phyloP scores from a whole-genome alignment of 2,797 vertebrate species.

The Emydoidea blandingii region DNA sequence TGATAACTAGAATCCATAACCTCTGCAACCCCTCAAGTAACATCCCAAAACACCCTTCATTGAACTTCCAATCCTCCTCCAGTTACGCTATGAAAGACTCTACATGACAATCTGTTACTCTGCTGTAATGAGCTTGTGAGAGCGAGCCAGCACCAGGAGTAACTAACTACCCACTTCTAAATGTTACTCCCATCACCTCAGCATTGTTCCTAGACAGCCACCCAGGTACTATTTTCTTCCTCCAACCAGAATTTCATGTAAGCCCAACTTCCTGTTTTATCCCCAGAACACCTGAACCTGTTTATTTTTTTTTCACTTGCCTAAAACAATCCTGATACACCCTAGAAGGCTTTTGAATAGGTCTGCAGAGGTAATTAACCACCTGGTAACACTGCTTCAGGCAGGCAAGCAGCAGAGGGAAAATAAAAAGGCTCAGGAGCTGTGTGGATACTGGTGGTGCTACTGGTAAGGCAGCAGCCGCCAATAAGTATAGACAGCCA shows the following conservation, averaged over 20 bases:
- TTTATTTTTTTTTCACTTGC: not conserved
- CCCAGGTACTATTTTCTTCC: constrained; percentile 35
- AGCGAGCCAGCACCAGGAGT: constrained; percentile 18
- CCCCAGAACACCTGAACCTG: constrained; percentile 40
- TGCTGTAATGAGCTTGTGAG: constrained; percentile 21
- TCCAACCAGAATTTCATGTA: constrained; percentile 33
- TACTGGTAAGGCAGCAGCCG: constrained; percentile 69
- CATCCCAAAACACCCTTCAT: not conserved
- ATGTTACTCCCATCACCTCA: constrained; percentile 11
- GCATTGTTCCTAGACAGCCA: not conserved
- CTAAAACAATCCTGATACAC: constrained; percentile 19
- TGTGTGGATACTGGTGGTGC: not conserved
- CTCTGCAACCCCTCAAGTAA: not conserved
- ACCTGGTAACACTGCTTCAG: constrained; percentile 38
- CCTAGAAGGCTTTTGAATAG: constrained; percentile 15
- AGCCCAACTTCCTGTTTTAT: constrained; percentile 50
- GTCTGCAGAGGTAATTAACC: not conserved
- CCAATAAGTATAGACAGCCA: constrained; percentile 33
- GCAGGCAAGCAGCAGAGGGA: constrained; percentile 5
- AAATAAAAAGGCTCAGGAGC: constrained; percentile 51
- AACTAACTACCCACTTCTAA: constrained; percentile 6
- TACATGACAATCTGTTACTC: not conserved
- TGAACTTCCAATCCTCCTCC: not conserved
- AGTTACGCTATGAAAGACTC: constrained; percentile 35
- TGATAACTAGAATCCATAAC: not conserved